phyloP scores from a whole-genome alignment of 2,888 invertebrate species.

The Poecilus cupreus region DNA sequence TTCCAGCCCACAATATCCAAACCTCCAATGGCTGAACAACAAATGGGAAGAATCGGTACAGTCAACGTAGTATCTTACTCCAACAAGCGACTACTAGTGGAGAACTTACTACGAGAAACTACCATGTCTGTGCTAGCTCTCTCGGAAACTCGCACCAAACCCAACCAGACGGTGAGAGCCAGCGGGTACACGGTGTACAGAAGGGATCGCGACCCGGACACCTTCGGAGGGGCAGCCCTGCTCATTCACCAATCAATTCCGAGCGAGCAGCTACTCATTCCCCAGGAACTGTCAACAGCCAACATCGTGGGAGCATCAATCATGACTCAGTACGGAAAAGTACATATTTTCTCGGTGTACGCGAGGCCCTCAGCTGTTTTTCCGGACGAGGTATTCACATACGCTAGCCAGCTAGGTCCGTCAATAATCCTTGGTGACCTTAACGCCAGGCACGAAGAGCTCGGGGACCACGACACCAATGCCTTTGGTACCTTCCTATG shows the following conservation, averaged over 20 bases:
- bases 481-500: background rate
- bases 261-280: background rate
- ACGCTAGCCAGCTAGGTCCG: background rate
- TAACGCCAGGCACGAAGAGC: conserved; percentile 40
- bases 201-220: background rate
- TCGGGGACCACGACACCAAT: conserved; percentile 45
- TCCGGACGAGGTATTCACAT: conserved; percentile 27
- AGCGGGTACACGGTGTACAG: background rate
- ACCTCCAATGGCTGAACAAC: background rate
- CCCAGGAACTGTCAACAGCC: background rate
- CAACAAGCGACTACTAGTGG: background rate
- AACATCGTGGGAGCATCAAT: background rate
- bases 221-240: background rate
- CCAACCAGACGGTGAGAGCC: background rate
- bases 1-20: background rate
- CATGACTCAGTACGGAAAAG: background rate
- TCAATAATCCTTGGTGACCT: conserved; percentile 56
- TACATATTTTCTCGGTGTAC: background rate
- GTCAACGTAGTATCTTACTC: background rate
- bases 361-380: background rate
- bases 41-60: background rate
- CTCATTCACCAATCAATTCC: background rate
- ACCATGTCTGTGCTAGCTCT: background rate
- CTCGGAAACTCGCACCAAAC: background rate
- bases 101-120: background rate